A percentile compares a stretch with the other conserved stretches of the same genome.
Evolutionary conservation across 2,797 vertebrate genomes (phyloP).

Genomic region (Sylvia borin): DNA sequence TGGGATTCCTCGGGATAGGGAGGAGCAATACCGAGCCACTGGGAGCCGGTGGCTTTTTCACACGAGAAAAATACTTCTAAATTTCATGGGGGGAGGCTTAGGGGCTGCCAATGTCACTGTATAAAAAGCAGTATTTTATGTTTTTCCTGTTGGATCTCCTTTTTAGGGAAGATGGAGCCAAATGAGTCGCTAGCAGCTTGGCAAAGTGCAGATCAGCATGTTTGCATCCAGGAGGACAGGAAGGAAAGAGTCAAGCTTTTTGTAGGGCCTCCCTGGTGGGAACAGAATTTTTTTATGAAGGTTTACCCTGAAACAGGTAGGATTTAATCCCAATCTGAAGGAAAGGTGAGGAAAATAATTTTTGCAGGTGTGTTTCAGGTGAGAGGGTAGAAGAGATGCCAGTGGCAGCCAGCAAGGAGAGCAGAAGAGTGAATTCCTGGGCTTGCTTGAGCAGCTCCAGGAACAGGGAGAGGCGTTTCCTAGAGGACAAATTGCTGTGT

Average conservation of each 20-base stretch:
- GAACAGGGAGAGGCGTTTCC: background rate
- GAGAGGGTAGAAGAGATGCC: background rate
- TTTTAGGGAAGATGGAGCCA: background rate
- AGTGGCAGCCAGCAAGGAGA: background rate
- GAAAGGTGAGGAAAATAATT: background rate
- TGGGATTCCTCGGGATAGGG: background rate
- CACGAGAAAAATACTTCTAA: rapidly evolving
- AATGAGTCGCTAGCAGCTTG: background rate
- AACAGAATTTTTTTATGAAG: background rate
- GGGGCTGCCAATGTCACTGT: background rate
- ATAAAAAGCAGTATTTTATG: background rate
- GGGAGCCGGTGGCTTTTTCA: background rate
- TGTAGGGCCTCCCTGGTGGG: background rate
- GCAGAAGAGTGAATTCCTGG: background rate
- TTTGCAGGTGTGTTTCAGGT: background rate
- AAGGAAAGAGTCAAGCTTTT: background rate
- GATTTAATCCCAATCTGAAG: background rate
- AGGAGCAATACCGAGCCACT: rapidly evolving
- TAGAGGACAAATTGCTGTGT: background rate
- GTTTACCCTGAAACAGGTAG: background rate
- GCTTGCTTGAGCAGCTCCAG: background rate
- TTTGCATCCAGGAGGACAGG: background rate
- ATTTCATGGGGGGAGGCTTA: background rate
- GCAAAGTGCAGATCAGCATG: background rate
- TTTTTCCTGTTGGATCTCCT: background rate